Evolutionary conservation across 2,888 invertebrate genomes (phyloP).

Genomic region (Drosophila rubida): DNA sequence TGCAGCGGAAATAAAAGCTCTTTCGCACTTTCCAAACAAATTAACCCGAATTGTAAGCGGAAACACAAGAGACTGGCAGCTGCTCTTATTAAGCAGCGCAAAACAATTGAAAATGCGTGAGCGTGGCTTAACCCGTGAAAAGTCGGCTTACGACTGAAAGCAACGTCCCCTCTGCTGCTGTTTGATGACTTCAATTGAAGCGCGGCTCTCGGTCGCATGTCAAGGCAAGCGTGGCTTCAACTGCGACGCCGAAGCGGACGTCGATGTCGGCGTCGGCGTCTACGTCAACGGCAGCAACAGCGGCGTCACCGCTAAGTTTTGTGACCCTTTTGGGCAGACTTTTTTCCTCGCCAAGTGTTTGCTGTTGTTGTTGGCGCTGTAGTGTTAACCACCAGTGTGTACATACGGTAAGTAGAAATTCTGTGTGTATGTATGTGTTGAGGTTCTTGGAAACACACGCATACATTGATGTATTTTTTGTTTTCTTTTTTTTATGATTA

Average conservation of each 20-base stretch:
- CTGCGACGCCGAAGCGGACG: slow-evolving; percentile 11
- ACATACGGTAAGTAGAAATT: slow-evolving; percentile 3
- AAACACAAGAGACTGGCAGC: slow-evolving; percentile 46
- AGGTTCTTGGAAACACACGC: slow-evolving; percentile 33
- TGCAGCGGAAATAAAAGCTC: slow-evolving; percentile 65
- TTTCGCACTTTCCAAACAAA: slow-evolving; percentile 71
- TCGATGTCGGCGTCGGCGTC: slow-evolving; percentile 9
- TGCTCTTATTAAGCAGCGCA: slow-evolving; percentile 11
- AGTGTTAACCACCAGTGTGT: slow-evolving; percentile 47
- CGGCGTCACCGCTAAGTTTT: slow-evolving; percentile 35
- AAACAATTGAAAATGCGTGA: slow-evolving; percentile 50
- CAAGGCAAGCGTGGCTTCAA: slow-evolving; percentile 39
- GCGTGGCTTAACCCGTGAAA: slow-evolving; percentile 66
- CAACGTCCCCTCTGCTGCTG: slow-evolving; percentile 24
- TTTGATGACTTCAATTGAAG: slow-evolving; percentile 69
- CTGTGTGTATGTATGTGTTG: not conserved
- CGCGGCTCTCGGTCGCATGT: slow-evolving; percentile 57
- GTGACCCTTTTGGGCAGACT: slow-evolving; percentile 56
- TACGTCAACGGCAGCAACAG: not conserved
- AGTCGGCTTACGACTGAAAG: slow-evolving; percentile 72
- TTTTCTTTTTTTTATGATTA: slow-evolving; percentile 41
- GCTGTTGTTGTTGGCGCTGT: slow-evolving; percentile 22
- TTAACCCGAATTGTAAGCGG: slow-evolving; percentile 76
- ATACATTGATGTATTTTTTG: slow-evolving; percentile 1
- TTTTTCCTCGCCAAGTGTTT: slow-evolving; percentile 14